A percentile compares a stretch with the other conserved stretches of the same genome.
phyloP scores from a whole-genome alignment of 2,888 invertebrate genomes.

The Ctena decussata region DNA sequence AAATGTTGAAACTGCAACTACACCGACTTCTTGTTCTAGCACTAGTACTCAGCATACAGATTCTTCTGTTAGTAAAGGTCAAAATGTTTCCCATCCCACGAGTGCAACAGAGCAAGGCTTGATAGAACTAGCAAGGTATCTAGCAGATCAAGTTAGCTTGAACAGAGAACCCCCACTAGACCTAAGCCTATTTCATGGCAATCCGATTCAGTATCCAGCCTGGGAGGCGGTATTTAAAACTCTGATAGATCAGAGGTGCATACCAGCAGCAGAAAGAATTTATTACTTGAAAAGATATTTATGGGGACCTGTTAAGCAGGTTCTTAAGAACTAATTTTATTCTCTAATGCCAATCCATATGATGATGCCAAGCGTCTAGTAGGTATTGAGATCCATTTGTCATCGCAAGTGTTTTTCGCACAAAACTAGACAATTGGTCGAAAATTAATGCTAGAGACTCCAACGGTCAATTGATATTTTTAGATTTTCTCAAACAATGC shows the following conservation, averaged over 20 bases:
- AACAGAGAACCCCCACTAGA: slow-evolving; percentile 47
- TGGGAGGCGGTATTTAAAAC: slow-evolving; percentile 45
- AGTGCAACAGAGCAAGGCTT: slow-evolving; percentile 1
- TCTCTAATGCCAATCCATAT: slow-evolving; percentile 49
- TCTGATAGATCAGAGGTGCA: slow-evolving; percentile 35
- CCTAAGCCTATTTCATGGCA: slow-evolving; percentile 52
- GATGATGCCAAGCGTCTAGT: slow-evolving; percentile 46
- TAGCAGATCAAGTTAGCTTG: slow-evolving; percentile 5
- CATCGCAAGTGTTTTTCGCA: slow-evolving; percentile 50
- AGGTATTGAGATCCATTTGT: slow-evolving; percentile 60
- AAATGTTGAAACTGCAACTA: no score
- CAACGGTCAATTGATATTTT: slow-evolving; percentile 31
- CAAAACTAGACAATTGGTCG: slow-evolving; percentile 55
- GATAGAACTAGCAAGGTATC: background rate
- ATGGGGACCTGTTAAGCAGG: slow-evolving; percentile 38
- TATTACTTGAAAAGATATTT: slow-evolving; percentile 56
- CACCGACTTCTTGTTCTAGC: no score
- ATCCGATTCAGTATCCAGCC: slow-evolving; percentile 46
- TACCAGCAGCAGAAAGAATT: slow-evolving; percentile 44
- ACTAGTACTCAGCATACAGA: no score
- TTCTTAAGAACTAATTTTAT: slow-evolving; percentile 54
- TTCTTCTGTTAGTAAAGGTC: no score
- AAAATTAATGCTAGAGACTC: slow-evolving; percentile 38
- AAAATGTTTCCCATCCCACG: background rate
- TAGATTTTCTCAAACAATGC: slow-evolving; percentile 58